A percentile compares a stretch with the other conserved stretches of the same genome.
Evolutionary conservation across 2,797 vertebrate species (phyloP).

Genomic region (Nannoperca obscura): DNA sequence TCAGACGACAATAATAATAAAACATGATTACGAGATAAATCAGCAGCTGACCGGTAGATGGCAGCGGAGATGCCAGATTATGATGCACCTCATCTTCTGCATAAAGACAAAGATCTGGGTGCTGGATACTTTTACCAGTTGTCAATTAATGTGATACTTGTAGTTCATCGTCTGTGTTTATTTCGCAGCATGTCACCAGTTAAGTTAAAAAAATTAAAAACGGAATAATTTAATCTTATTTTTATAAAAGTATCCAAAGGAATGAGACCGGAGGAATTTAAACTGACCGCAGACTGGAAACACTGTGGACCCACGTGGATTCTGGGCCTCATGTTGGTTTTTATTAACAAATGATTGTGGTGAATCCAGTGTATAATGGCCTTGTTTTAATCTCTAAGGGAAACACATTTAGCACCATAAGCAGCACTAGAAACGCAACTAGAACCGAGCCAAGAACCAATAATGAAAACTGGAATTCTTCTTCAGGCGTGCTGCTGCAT

Average conservation of each 20-base stretch:
- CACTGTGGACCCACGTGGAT: too few species aligned
- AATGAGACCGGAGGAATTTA: neutral
- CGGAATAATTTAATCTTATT: neutral
- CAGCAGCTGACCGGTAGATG: conserved; percentile 57
- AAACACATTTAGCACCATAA: neutral
- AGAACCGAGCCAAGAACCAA: neutral
- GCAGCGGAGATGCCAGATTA: conserved; percentile 36
- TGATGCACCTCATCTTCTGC: conserved; percentile 19
- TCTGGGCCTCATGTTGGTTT: conserved; percentile 2
- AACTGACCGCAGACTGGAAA: neutral
- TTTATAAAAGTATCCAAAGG: neutral
- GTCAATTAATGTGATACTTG: neutral
- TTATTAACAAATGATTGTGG: neutral
- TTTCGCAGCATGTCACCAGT: neutral
- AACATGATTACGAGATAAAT: conserved; percentile 77
- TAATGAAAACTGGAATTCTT: neutral
- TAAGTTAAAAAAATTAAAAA: neutral
- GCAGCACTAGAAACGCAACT: neutral
- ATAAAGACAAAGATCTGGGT: conserved; percentile 1
- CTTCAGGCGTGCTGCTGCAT: neutral
- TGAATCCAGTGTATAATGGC: neutral
- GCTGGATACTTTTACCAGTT: neutral
- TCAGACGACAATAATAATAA: conserved; percentile 75
- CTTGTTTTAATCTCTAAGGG: neutral
- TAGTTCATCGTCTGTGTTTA: neutral